Evolutionary conservation across 2,888 invertebrate genomes (phyloP), one percentile per base, ranked within the genome.

Genomic region (Agrilus cyanescens): DNA sequence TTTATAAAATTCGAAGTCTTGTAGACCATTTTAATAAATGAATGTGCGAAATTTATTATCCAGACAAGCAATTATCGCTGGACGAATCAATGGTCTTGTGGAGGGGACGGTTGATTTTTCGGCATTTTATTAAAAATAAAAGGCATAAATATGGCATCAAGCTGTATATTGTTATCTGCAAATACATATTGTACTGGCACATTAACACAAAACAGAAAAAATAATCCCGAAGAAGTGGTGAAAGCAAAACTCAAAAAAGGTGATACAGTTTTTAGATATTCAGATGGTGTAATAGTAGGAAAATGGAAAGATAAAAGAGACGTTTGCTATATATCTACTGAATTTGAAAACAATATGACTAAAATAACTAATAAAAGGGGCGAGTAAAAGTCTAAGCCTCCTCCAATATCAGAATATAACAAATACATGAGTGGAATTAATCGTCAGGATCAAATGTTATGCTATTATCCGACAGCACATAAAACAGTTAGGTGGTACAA

Each of bases 111-210:
- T 40, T 60, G 15, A 43, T 37, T 29, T 56, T 57, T 43, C 37
- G 57, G 2, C 59, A 62, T 44, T 56, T 55, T 32, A 58, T 59
- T 7, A 53, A n/a, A n/a, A n/a, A n/a, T n/a, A n/a, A n/a, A n/a
- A n/a, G n/a, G n/a, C n/a, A n/a, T n/a, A n/a, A n/a, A n/a, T n/a
- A n/a, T n/a, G n/a, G n/a, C n/a, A 41, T 38, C 48, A 50, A 37
- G 42, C 51, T 18, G 34, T 14, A 13, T 8, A 12, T 36, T 52
- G 32, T 38, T 51, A 33, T 20, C 20, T 18, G 46, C 47, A 46
- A 46, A 48, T 32, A 50, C 47, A 12, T 44, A 53, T 45, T 37
- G 51, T 32, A 39, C 48, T 16, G 52, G 52, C 38, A 56, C 52
- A 30, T 43, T 55, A 37, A 43, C 50, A 40, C 43, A 36, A 40